Evolutionary conservation across 2,797 vertebrate genomes (phyloP).

Genomic region (Clarias platycephalus): DNA sequence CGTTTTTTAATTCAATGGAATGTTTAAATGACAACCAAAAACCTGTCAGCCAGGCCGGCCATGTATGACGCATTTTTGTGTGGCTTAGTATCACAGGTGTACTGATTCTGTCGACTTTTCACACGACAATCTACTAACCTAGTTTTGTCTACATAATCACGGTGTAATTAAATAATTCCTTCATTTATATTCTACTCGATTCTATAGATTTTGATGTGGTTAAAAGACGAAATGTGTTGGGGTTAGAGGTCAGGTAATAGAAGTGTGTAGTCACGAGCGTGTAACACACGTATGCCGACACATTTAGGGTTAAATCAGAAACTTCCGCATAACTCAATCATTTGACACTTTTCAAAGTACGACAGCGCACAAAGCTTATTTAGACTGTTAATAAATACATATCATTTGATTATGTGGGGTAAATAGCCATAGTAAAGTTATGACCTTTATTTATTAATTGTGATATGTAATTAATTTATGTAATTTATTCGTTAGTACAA

Average conservation of each 20-base stretch:
- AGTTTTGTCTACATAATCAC: not conserved
- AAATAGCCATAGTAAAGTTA: not conserved
- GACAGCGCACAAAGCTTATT: not conserved
- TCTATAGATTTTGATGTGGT: not conserved
- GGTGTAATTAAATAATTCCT: not conserved
- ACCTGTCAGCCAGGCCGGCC: slow-evolving; percentile 17
- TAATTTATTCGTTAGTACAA: not conserved
- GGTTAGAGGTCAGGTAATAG: not conserved
- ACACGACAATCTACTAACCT: not conserved
- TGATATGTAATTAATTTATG: not conserved
- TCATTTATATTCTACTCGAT: too few species aligned
- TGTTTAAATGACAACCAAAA: slow-evolving; percentile 25
- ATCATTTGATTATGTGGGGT: not conserved
- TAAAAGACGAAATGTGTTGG: not conserved
- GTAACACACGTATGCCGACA: not conserved
- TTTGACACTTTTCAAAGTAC: slow-evolving; percentile 13
- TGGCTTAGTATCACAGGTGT: not conserved
- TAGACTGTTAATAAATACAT: not conserved
- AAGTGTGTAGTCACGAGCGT: not conserved
- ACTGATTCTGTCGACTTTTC: not conserved
- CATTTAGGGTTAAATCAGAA: slow-evolving; percentile 21
- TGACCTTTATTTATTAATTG: not conserved
- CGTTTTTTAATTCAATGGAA: not conserved
- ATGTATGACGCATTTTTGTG: slow-evolving; percentile 23
- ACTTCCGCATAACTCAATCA: slow-evolving; percentile 39